These are phyloP conservation scores for Coracias cyanogaster DNA, from an alignment of 2,797 vertebrate genomes.

Conservation along the genomic window DNA sequence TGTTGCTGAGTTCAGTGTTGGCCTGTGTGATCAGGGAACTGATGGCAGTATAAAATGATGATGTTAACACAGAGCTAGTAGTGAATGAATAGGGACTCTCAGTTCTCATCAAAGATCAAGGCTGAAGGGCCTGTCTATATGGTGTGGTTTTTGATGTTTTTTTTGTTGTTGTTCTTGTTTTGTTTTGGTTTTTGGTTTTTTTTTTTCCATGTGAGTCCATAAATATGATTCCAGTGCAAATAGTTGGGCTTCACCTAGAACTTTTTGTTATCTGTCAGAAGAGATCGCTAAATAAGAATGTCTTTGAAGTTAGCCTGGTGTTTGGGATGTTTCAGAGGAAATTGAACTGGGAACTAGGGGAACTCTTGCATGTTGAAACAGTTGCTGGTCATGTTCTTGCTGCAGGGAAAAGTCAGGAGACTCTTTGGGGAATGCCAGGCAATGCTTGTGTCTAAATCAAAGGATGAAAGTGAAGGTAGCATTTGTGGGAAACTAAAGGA, in stretches of 20 bases:
- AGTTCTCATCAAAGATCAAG: background rate
- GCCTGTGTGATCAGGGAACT: too few relatives aligned
- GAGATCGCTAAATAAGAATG: background rate
- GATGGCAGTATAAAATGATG: too few relatives aligned
- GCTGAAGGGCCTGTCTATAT: background rate
- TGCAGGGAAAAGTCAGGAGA: background rate
- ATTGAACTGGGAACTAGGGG: background rate
- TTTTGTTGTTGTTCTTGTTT: too few relatives aligned
- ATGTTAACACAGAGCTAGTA: background rate
- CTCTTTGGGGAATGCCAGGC: background rate
- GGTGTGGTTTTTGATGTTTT: too few relatives aligned
- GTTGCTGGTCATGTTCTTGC: background rate
- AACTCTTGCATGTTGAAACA: background rate
- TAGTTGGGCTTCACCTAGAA: background rate
- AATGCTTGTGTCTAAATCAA: background rate
- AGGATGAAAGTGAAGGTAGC: background rate
- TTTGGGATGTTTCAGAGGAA: background rate
- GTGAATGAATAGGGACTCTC: background rate
- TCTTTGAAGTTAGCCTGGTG: background rate
- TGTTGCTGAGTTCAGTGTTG: too few relatives aligned
- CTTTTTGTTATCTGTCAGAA: background rate
- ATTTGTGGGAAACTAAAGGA: background rate
- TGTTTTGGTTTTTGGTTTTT: too few relatives aligned
- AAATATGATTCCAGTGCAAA: background rate
- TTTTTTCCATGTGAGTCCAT: background rate